Evolutionary conservation across 2,888 invertebrate genomes (phyloP).

Genomic region (Amitus sp.): DNA sequence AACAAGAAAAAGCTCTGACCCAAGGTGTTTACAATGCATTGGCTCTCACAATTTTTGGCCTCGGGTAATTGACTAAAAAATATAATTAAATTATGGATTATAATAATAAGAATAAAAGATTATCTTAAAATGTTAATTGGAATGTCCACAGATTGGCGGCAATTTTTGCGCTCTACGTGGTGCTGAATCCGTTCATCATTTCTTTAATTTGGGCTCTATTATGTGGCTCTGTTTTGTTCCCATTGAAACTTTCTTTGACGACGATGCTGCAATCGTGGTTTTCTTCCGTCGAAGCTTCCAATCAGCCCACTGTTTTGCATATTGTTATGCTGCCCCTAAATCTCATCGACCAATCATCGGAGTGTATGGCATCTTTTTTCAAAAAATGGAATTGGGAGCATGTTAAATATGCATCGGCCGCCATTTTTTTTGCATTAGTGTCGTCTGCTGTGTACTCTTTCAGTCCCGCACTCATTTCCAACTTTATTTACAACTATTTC

Average conservation of each 20-base stretch:
- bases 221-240: constrained; percentile 97
- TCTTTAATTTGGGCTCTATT: constrained; percentile 96
- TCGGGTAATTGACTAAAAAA: too few relatives aligned
- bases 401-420: constrained; percentile 70
- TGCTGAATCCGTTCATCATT: constrained; percentile 90
- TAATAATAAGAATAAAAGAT: too few relatives aligned
- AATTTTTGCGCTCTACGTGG: constrained; percentile 82
- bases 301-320: constrained; percentile 74
- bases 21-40: constrained; percentile 91
- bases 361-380: constrained; percentile 77
- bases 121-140: too few relatives aligned
- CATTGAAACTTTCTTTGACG: constrained; percentile 87
- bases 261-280: constrained; percentile 84
- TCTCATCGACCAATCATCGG: constrained; percentile 79
- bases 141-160: constrained; percentile 76
- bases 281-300: constrained; percentile 73
- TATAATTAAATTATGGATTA: too few relatives aligned
- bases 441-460: constrained; percentile 76
- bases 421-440: constrained; percentile 65
- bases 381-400: constrained; percentile 67
- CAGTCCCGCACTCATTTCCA: constrained; percentile 74
- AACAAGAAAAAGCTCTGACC: constrained; percentile 89
- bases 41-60: constrained; percentile 78
- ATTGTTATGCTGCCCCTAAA: constrained; percentile 77
- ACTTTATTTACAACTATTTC: constrained; percentile 70